Conservation (phyloP, 2,113 vertebrate species). For the Malurus elegans region DNA sequence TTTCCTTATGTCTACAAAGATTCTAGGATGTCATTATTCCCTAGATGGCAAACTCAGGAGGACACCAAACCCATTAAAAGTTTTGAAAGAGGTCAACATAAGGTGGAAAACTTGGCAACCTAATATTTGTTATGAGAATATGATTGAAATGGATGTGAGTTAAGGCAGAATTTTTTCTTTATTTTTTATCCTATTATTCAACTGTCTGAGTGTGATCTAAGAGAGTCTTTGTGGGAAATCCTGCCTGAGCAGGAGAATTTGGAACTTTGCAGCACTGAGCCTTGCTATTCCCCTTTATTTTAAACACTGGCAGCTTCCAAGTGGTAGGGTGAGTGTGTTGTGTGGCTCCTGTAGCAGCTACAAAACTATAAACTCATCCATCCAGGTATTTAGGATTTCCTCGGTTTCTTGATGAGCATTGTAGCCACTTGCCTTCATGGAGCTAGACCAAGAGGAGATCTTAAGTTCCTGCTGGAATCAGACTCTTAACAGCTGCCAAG, state of each 20-base stretch:
- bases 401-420: not conserved
- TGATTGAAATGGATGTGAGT: not conserved
- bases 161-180: not conserved
- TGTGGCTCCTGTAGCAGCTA: not conserved
- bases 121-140: not conserved
- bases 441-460: not conserved
- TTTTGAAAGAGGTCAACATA: not conserved
- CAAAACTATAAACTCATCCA: not conserved
- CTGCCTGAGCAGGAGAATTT: not conserved
- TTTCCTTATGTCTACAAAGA: constrained; percentile 1
- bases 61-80: not conserved
- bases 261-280: not conserved
- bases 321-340: not conserved
- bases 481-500: not conserved
- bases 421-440: not conserved
- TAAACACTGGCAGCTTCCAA: not conserved
- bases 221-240: not conserved
- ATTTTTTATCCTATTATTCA: not conserved
- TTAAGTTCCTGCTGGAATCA: not conserved
- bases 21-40: not conserved
- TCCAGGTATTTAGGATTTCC: not conserved
- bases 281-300: not conserved
- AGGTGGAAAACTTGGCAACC: not conserved
- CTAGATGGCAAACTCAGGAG: not conserved
- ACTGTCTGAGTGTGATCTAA: not conserved